Conservation (phyloP, 2,888 invertebrate species). For the Synergus itoensis region DNA sequence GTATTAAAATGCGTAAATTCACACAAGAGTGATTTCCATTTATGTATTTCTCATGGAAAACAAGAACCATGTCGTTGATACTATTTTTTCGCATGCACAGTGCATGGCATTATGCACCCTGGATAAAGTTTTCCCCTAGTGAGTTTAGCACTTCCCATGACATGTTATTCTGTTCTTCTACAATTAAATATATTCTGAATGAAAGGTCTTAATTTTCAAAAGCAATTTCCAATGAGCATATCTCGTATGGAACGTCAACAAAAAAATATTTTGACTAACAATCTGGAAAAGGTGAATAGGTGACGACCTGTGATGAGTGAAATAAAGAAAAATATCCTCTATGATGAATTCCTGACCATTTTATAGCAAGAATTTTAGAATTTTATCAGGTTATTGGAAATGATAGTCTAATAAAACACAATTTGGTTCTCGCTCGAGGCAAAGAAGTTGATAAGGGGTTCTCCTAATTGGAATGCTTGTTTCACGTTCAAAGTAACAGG, state of each 20-base stretch:
- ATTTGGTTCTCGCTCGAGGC: constrained; percentile 51
- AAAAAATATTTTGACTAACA: neutral
- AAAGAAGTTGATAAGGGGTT: constrained; percentile 59
- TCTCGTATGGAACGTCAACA: neutral
- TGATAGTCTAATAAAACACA: constrained; percentile 13
- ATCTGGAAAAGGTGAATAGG: no score
- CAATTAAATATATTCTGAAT: constrained; percentile 28
- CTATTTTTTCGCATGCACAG: constrained; percentile 28
- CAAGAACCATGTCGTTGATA: constrained; percentile 21
- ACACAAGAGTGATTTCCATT: constrained; percentile 5
- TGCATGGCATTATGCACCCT: constrained; percentile 35
- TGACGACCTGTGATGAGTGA: no score
- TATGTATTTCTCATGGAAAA: constrained; percentile 27
- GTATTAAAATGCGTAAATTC: constrained; percentile 10
- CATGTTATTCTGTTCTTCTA: constrained; percentile 9
- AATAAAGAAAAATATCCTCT: no score
- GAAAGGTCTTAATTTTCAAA: neutral
- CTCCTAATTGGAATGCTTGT: constrained; percentile 62
- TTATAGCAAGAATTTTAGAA: neutral
- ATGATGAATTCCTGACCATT: no score
- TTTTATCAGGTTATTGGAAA: neutral
- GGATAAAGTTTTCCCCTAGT: constrained; percentile 19
- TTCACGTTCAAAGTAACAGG: constrained; percentile 62
- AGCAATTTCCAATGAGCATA: neutral
- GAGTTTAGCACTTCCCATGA: constrained; percentile 33